These are phyloP conservation scores for Ptyas mucosa DNA, from an alignment of 2,113 vertebrate genomes.

Conservation along the genomic window DNA sequence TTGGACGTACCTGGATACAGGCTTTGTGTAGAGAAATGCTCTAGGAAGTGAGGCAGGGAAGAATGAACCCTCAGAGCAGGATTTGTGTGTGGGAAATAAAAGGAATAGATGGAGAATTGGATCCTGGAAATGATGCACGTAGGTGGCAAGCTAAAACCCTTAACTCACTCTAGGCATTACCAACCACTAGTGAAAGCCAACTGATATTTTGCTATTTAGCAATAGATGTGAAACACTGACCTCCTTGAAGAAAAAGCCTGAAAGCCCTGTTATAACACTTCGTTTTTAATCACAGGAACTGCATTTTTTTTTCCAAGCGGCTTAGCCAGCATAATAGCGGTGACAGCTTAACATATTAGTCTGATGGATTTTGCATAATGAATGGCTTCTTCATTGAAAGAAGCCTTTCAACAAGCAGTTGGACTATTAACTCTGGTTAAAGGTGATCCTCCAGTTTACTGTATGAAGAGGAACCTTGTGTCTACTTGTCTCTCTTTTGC, in stretches of 20 bases:
- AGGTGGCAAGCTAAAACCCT: not conserved
- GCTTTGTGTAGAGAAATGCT: not conserved
- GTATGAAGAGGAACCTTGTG: not conserved
- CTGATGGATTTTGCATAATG: not conserved
- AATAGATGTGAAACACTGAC: not conserved
- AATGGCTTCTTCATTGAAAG: not conserved
- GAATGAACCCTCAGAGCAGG: not conserved
- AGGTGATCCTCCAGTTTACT: not conserved
- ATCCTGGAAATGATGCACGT: not conserved
- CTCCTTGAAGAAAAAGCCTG: not conserved
- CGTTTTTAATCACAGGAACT: not conserved
- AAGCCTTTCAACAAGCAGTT: not conserved
- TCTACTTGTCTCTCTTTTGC: not conserved
- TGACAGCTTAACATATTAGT: not conserved
- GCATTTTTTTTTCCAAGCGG: not conserved
- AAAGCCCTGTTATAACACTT: not conserved
- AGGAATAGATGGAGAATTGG: not conserved
- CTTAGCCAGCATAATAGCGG: not conserved
- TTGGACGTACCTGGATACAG: not conserved
- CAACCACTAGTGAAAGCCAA: not conserved
- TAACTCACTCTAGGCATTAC: not conserved
- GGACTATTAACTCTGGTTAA: not conserved
- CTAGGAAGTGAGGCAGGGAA: not conserved
- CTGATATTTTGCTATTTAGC: not conserved
- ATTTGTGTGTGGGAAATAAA: not conserved